Base-by-base conservation (phyloP, 2,113 vertebrate genomes). In the Dromaius novaehollandiae region DNA sequence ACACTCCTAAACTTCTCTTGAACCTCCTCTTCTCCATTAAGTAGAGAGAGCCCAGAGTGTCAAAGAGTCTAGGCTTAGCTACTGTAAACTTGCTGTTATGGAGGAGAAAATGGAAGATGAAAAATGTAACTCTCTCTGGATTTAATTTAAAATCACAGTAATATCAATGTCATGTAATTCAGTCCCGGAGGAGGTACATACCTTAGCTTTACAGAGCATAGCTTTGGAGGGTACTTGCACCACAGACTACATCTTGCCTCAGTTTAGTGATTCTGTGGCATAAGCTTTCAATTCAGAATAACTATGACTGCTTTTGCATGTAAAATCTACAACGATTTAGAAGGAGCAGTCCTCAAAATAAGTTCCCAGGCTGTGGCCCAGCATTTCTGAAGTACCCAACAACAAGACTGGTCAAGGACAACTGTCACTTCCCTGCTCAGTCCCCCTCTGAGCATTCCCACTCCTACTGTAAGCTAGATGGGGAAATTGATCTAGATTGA, bases 1-100 rank as follows among this genome's bases (percentile, higher is more conserved):
- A 2, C 13, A 7, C 8, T 2, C 0, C 0, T 25, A 2, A 20
- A 24, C 17, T 83, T 7, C 14, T 40, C 36, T 55, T 55, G 50
- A 55, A 50, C 50, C 19, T 55, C 20, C n/a, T 53, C 25, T 73
- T 73, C 71, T 76, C 25, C 6, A 2, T 63, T 13, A 28, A 64
- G 32, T 8, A 12, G 10, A 68, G 26, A 63, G 48, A 88, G 21
- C 6, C 5, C 60, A 64, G 44, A 64, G 36, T 8, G 14, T 14
- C 11, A n/a, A 78, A 13, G 7, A 63, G 5, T 25, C 36, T 75
- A 8, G 74, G 20, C 8, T 32, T 64, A 17, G n/a, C 8, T 79
- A 28, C 56, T 77, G 36, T 21, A 80, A 44, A 16, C 26, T 65
- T 48, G 8, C 22, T 77, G 9, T 4, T 60, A 7, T 4, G 11